Percentiles rank a stretch among this genome's conserved stretches.
These are phyloP conservation scores for Caenorhabditis sp. DNA, from an alignment of 2,888 invertebrate genomes.

Conservation along the genomic window DNA sequence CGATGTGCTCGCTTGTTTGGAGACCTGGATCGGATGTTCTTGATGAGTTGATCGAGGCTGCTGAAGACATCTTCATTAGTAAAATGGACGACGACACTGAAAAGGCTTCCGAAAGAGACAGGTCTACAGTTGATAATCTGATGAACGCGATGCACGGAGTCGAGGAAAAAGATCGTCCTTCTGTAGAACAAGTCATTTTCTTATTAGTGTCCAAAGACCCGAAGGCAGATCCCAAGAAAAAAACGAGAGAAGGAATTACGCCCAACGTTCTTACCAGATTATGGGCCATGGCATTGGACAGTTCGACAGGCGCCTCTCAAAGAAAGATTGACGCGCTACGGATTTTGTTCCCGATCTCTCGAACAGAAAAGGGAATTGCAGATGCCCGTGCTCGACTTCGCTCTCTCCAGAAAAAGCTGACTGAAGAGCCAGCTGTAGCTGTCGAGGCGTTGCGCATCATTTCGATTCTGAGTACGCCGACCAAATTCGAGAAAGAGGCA, in stretches of 20 bases:
- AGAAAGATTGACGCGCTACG: conserved; percentile 46
- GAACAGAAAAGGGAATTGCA: conserved; percentile 33
- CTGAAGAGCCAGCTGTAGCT: conserved; percentile 26
- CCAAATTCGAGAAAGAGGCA: conserved; percentile 11
- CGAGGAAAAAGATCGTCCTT: conserved; percentile 56
- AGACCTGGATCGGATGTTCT: conserved; percentile 61
- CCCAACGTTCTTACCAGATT: conserved; percentile 23
- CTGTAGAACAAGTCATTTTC: conserved; percentile 69
- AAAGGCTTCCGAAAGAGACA: conserved; percentile 39
- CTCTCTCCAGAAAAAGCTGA: conserved; percentile 59
- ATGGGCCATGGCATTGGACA: conserved; percentile 35
- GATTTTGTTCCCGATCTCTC: conserved; percentile 42
- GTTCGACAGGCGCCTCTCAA: not conserved
- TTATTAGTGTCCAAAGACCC: conserved; percentile 37
- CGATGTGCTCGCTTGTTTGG: conserved; percentile 73
- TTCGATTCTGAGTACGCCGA: conserved; percentile 36
- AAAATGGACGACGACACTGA: conserved; percentile 33
- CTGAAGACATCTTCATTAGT: conserved; percentile 70
- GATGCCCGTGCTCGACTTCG: conserved; percentile 55
- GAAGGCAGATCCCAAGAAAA: conserved; percentile 20
- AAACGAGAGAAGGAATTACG: conserved; percentile 32
- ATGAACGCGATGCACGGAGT: conserved; percentile 62
- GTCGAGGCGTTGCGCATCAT: conserved; percentile 56
- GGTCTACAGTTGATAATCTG: conserved; percentile 64
- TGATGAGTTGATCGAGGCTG: conserved; percentile 66